Evolutionary conservation across 2,888 invertebrate species (phyloP), one percentile per base, ranked within the genome.

Genomic region (Bugula neritina): DNA sequence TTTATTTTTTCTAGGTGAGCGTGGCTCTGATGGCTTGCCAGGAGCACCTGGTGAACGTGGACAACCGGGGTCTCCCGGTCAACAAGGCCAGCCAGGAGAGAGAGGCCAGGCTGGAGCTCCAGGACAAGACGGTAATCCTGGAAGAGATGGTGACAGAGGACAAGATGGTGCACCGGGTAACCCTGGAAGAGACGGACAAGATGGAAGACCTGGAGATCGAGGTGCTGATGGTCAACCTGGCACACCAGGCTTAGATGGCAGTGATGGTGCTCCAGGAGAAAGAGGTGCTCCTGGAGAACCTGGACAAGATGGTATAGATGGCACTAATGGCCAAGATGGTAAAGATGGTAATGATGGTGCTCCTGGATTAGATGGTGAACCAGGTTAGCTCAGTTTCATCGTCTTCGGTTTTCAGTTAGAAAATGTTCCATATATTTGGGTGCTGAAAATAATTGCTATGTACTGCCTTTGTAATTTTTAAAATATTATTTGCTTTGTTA

Each of bases 41-140:
- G 73, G 73, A 63, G 54, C 54, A 13, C 54, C 71, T 52, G 73
- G 73, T 1, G 21, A 34, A 10, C 71, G 71, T 23, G 73, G 73
- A 27, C 69, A 54, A 21, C 54, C 71, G n/a, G 73, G 73, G 3
- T 17, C 23, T 3, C 63, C 73, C 21, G 73, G 73, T 52, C 17
- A 29, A 13, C 13, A 17, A 29, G 73, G 71, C 1, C 27, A 35
- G 31, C 35, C 35, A 17, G 72, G 72, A 25, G 34, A 10, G 25
- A 25, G 23, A 52, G 72, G 72, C 43, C 1, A 13, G 21, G n/a
- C 69, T 43, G 72, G 72, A 27, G 10, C 25, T 43, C 29, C 43
- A 34, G 70, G 70, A 52, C 34, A 21, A 13, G 54, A 70, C 35
- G 54, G 54, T 25, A 70, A 70, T 35, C 52, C 70, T 13, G 54